phyloP scores from a whole-genome alignment of 2,113 vertebrate genomes.

The Pampusana beccarii region DNA sequence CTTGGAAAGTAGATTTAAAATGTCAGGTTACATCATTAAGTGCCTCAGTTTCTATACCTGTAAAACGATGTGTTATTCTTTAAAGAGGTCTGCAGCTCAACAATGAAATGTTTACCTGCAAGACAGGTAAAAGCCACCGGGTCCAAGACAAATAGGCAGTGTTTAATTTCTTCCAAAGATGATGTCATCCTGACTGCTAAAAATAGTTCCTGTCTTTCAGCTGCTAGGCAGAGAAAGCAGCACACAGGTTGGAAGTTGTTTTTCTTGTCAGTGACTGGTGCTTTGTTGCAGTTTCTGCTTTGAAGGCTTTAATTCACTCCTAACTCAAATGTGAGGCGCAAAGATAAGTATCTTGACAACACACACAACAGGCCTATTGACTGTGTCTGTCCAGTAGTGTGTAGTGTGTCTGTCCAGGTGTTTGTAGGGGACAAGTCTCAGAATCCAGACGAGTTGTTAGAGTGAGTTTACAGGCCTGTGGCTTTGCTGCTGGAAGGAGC shows the following conservation, averaged over 20 bases:
- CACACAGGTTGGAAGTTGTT: not conserved
- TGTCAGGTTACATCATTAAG: no score
- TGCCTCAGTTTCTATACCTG: not conserved
- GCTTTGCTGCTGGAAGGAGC: not conserved
- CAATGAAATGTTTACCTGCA: not conserved
- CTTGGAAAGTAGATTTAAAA: not conserved
- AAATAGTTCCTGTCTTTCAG: not conserved
- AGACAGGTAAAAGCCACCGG: not conserved
- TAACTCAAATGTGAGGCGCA: not conserved
- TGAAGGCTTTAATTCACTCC: not conserved
- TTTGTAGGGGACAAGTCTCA: accelerated
- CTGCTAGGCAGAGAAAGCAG: not conserved
- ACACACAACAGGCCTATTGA: not conserved
- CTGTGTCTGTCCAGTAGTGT: not conserved
- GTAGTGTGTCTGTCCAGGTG: not conserved
- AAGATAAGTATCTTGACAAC: not conserved
- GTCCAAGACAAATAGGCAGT: not conserved
- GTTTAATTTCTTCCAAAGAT: not conserved
- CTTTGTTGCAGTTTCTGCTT: not conserved
- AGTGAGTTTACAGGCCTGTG: not conserved
- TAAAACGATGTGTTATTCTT: not conserved
- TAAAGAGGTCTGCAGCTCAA: not conserved
- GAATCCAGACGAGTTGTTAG: not conserved
- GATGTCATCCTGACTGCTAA: not conserved
- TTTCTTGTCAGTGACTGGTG: not conserved